These are phyloP conservation scores for Physella acuta DNA, from an alignment of 1,140 invertebrate species.

Conservation along the genomic window DNA sequence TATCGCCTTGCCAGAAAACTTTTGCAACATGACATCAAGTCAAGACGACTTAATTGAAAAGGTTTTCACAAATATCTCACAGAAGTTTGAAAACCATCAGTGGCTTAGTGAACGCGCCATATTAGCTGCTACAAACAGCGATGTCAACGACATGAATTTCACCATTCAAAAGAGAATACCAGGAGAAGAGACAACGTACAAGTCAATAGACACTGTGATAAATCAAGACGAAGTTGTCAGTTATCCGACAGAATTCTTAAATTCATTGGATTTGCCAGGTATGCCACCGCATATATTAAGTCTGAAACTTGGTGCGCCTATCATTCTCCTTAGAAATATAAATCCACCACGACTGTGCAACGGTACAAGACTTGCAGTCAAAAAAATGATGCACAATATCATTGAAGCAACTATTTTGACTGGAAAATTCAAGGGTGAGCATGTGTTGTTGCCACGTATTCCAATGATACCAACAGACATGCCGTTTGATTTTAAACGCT, in stretches of 20 bases:
- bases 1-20: not conserved
- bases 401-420: conserved; percentile 34
- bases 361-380: conserved; percentile 54
- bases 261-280: not conserved
- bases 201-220: conserved; percentile 21
- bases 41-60: not conserved
- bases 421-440: conserved; percentile 20
- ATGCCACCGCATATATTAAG: conserved; percentile 27
- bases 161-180: not conserved
- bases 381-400: conserved; percentile 31
- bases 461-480: too few relatives aligned
- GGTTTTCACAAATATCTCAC: too few relatives aligned
- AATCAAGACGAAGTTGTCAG: not conserved
- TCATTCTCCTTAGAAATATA: conserved; percentile 59
- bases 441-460: too few relatives aligned
- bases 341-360: conserved; percentile 50
- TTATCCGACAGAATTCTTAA: not conserved
- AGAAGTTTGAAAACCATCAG: not conserved
- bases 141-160: not conserved
- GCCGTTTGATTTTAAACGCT: too few relatives aligned
- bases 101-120: not conserved
- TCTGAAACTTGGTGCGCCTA: conserved; percentile 50
- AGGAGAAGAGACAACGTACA: not conserved
- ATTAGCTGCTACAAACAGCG: not conserved
- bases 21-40: not conserved